Evolutionary conservation across 2,888 invertebrate species (phyloP), one percentile per base, ranked within the genome.

Genomic region (Tanaodytes sp.): DNA sequence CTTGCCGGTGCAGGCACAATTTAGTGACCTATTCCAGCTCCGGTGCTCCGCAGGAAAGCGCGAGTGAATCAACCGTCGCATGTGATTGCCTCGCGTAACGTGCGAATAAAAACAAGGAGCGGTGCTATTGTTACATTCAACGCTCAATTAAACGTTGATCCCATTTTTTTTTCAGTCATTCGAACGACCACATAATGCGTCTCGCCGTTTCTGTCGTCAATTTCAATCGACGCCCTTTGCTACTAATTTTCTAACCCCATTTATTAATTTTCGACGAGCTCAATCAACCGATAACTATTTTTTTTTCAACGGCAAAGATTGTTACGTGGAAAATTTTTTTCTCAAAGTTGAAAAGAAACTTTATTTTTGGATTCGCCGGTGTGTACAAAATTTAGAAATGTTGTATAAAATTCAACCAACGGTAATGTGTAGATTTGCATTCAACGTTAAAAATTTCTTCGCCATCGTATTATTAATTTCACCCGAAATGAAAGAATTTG

Each of bases 41-140:
- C 66, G 3, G 69, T 71, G 73, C n/a, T 70, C 63, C 37, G 18
- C 37, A 49, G 54, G 58, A 64, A 65, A 74, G 68, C 71, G 51
- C 51, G 61, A 62, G 69, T 67, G 61, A 46, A 63, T 69, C 43
- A 51, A 54, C 61, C 63, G 66, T 72, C 57, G 63, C 66, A 51
- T 59, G 69, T 55, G 69, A 64, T 59, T 68, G 62, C 49, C 49
- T 30, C 42, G 39, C 40, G 62, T 66, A 70, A 61, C 64, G 65
- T 45, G 65, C 62, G 61, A 62, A 62, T 61, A 52, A 66, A 71
- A 62, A 58, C 52, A 75, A 75, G 74, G 69, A 79, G 76, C 78
- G 75, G 63, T 71, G 66, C 63, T 49, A 67, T 67, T 67, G 63
- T 66, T 57, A 51, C 66, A 45, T 54, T 66, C 58, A 71, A 59